phyloP scores from a whole-genome alignment of 1,140 invertebrate species.

The Antheraea mylitta region DNA sequence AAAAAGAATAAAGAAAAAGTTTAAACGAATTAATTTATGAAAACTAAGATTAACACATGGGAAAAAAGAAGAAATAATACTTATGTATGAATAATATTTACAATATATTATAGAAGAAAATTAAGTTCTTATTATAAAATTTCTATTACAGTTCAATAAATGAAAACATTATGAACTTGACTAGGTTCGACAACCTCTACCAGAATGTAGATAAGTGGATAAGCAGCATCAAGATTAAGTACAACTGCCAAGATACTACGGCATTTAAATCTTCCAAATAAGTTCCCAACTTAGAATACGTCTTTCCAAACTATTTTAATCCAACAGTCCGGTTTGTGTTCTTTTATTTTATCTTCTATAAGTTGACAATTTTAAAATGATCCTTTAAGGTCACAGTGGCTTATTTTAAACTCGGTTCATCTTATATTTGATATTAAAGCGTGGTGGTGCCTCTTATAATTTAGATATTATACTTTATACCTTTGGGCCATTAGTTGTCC shows the following conservation, averaged over 20 bases:
- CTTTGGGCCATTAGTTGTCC: neutral
- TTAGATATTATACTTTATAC: neutral
- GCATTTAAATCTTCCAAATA: constrained; percentile 4
- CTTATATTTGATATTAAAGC: neutral
- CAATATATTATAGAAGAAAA: too few species aligned
- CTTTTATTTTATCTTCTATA: constrained; percentile 7
- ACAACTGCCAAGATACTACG: neutral
- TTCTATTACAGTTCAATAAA: too few species aligned
- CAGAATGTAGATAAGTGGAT: constrained; percentile 8
- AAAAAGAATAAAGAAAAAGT: too few species aligned
- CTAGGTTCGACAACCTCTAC: constrained; percentile 1
- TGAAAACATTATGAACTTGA: too few species aligned
- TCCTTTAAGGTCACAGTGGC: neutral
- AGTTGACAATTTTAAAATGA: constrained; percentile 6
- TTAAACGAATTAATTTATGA: too few species aligned
- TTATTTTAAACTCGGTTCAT: neutral
- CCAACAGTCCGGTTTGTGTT: neutral
- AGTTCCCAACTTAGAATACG: neutral
- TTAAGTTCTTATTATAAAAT: too few species aligned
- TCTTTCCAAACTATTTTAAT: constrained; percentile 13
- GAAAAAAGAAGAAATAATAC: too few species aligned
- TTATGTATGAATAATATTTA: too few species aligned
- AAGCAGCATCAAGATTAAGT: constrained; percentile 8
- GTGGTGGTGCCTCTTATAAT: neutral
- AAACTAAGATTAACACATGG: too few species aligned